Evolutionary conservation across 1,140 invertebrate species (phyloP).

Genomic region (Helicoverpa armigera): DNA sequence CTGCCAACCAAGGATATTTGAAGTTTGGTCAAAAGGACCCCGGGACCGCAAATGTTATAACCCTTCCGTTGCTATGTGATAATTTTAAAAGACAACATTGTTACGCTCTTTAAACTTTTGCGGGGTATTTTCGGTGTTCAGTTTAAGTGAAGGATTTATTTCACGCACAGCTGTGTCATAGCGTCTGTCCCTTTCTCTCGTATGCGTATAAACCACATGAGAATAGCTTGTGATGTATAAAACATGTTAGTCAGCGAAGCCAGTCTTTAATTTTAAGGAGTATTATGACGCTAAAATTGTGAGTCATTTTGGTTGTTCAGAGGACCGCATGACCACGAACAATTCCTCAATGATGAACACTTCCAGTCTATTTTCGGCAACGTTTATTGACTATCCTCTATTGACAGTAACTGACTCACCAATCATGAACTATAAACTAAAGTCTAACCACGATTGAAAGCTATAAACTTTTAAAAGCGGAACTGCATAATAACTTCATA

Average conservation of each 20-base stretch:
- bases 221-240: no score
- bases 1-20: constrained; percentile 4
- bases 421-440: background rate
- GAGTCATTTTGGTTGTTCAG: no score
- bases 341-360: no score
- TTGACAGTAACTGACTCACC: background rate
- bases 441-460: background rate
- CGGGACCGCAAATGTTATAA: constrained; percentile 33
- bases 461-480: constrained; percentile 28
- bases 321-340: no score
- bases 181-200: no score
- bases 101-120: constrained; percentile 15
- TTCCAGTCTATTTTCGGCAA: background rate
- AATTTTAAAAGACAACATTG: constrained; percentile 26
- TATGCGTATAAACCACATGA: no score
- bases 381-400: background rate
- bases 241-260: no score
- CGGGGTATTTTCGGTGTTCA: constrained; percentile 4
- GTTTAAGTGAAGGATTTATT: constrained; percentile 22
- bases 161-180: no score
- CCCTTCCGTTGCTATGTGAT: constrained; percentile 10
- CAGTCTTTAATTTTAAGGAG: no score
- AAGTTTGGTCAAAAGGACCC: constrained; percentile 18
- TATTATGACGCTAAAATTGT: no score
- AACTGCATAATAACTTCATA: constrained; percentile 17